Evolutionary conservation across 2,113 vertebrate genomes (phyloP).

Genomic region (Notothenia rossii): DNA sequence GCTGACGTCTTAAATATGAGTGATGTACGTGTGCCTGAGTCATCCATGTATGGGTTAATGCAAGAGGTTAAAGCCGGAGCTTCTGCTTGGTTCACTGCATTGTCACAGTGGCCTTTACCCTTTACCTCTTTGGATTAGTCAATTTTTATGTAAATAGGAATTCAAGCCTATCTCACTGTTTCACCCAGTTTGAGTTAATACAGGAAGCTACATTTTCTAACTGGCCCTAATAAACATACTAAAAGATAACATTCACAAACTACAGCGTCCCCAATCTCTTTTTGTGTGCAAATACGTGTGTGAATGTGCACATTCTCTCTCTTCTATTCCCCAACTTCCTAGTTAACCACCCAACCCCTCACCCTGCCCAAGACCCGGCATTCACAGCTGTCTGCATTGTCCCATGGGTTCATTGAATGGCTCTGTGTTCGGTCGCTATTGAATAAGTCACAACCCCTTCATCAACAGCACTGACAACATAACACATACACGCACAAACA

Average conservation of each 20-base stretch:
- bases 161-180: background rate
- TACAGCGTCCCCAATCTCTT: background rate
- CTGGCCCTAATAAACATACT: background rate
- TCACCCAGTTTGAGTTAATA: background rate
- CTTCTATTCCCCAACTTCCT: constrained; percentile 24
- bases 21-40: constrained; percentile 1
- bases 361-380: constrained; percentile 14
- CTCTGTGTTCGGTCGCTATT: constrained; percentile 43
- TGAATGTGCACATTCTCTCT: constrained; percentile 15
- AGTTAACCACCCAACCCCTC: constrained; percentile 39
- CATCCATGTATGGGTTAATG: background rate
- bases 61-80: constrained; percentile 8
- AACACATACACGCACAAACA: constrained; percentile 36
- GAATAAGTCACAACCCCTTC: constrained; percentile 55
- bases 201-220: background rate
- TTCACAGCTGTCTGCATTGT: constrained; percentile 56
- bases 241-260: background rate
- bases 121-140: too few relatives aligned
- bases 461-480: constrained; percentile 49
- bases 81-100: background rate
- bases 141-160: background rate
- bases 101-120: background rate
- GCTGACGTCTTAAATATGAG: background rate
- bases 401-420: constrained; percentile 36
- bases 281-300: background rate